Percentiles rank a stretch among this genome's conserved stretches.
phyloP scores from a whole-genome alignment of 2,888 invertebrate genomes.

The Leptinotarsa rubiginosa region DNA sequence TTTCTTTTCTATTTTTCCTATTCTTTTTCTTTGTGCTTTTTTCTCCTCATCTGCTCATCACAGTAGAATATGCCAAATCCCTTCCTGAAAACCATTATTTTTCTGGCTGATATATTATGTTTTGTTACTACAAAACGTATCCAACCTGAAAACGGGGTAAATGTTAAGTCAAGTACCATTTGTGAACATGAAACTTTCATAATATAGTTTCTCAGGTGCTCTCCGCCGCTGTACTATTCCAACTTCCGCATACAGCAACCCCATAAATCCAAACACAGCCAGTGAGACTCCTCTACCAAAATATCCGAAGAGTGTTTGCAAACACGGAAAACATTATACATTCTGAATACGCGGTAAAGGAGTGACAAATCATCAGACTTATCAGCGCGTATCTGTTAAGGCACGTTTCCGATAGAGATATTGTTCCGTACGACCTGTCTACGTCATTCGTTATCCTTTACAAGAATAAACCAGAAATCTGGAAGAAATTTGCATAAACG shows the following conservation, averaged over 20 bases:
- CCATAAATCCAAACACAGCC: slow-evolving; percentile 1
- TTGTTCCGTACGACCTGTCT: slow-evolving; percentile 1
- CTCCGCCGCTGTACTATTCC: background rate
- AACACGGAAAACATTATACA: slow-evolving; percentile 10
- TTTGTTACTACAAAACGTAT: too few species aligned
- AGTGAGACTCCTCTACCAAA: background rate
- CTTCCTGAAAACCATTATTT: too few species aligned
- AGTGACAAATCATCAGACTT: slow-evolving; percentile 6
- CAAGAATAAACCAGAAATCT: slow-evolving; percentile 14
- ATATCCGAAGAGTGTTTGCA: slow-evolving; percentile 6
- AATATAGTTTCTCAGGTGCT: too few species aligned
- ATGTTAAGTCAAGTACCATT: too few species aligned
- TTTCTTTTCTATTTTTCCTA: too few species aligned
- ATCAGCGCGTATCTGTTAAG: slow-evolving; percentile 7
- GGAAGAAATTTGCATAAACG: slow-evolving; percentile 2
- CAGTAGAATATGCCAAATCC: too few species aligned
- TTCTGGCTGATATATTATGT: too few species aligned
- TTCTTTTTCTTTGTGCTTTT: too few species aligned
- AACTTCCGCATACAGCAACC: background rate
- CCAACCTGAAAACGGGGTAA: too few species aligned
- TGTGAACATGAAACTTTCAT: too few species aligned
- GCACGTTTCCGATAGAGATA: slow-evolving; percentile 17
- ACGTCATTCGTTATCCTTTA: slow-evolving; percentile 10
- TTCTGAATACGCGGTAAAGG: background rate
- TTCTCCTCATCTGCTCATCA: too few species aligned